Evolutionary conservation across 2,113 vertebrate genomes (phyloP).

Genomic region (Sander vitreus): DNA sequence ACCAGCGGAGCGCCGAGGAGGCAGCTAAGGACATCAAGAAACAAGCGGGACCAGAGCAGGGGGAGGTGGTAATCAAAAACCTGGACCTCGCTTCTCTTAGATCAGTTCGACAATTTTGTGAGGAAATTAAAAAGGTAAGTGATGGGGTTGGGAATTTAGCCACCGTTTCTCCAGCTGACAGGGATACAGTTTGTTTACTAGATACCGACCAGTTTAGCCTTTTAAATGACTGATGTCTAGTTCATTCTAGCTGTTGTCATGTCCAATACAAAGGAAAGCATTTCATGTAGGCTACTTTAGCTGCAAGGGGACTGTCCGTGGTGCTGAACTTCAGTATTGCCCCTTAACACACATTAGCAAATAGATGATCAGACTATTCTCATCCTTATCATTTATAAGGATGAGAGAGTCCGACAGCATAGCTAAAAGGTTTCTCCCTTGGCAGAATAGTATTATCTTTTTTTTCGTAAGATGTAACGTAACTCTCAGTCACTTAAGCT

Average conservation of each 20-base stretch:
- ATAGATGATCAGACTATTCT: no score
- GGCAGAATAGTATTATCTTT: not conserved
- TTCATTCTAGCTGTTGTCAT: conserved; percentile 9
- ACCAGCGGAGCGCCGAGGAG: conserved; percentile 85
- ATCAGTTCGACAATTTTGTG: conserved; percentile 91
- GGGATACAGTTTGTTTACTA: not conserved
- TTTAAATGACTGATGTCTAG: not conserved
- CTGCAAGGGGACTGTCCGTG: conserved; percentile 39
- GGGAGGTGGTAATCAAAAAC: conserved; percentile 87
- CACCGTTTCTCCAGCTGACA: not conserved
- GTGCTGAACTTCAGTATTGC: conserved; percentile 44
- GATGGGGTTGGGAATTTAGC: no score
- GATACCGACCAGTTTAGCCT: not conserved
- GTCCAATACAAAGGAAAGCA: not conserved
- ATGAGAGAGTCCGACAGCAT: not conserved
- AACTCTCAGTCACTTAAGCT: not conserved
- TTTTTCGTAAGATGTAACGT: not conserved
- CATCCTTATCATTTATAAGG: not conserved
- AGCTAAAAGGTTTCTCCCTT: not conserved
- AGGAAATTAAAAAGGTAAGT: conserved; percentile 86
- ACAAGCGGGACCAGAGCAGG: conserved; percentile 77
- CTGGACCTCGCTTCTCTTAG: conserved; percentile 91
- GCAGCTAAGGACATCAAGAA: conserved; percentile 87
- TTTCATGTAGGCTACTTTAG: no score
- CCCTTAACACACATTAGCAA: not conserved